Conservation (phyloP, 2,113 vertebrate species). For the Trogon surrucura region DNA sequence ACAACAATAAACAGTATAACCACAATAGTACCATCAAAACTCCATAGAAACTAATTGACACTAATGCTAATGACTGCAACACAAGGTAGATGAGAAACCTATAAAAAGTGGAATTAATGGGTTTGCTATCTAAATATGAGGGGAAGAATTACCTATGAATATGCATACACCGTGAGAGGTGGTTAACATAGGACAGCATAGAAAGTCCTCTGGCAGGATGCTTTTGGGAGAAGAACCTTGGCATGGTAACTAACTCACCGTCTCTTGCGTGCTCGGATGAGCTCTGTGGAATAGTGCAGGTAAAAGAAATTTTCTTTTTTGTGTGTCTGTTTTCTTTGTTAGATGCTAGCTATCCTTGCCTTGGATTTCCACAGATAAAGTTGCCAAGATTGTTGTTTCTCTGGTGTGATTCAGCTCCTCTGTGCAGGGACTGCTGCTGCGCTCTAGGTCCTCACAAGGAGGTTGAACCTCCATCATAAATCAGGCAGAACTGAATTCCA, state of each 20-base stretch:
- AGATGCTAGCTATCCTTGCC: not conserved
- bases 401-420: not conserved
- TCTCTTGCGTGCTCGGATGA: not conserved
- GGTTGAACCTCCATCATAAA: not conserved
- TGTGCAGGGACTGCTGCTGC: not conserved
- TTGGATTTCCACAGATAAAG: not conserved
- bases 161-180: not conserved
- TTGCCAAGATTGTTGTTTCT: not conserved
- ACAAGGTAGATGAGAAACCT: constrained; percentile 7
- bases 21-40: not conserved
- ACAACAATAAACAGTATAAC: constrained; percentile 11
- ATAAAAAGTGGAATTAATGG: constrained; percentile 32
- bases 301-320: not conserved
- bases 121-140: not conserved
- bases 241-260: not conserved
- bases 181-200: not conserved
- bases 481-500: not conserved
- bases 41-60: constrained; percentile 38
- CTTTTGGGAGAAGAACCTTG: not conserved
- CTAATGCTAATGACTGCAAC: constrained; percentile 1
- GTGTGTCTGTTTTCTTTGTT: not conserved
- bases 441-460: not conserved
- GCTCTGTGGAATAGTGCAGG: not conserved
- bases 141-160: constrained; percentile 5
- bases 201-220: not conserved